Base-by-base conservation (phyloP, 2,797 vertebrate species). In the Trachurus trachurus region DNA sequence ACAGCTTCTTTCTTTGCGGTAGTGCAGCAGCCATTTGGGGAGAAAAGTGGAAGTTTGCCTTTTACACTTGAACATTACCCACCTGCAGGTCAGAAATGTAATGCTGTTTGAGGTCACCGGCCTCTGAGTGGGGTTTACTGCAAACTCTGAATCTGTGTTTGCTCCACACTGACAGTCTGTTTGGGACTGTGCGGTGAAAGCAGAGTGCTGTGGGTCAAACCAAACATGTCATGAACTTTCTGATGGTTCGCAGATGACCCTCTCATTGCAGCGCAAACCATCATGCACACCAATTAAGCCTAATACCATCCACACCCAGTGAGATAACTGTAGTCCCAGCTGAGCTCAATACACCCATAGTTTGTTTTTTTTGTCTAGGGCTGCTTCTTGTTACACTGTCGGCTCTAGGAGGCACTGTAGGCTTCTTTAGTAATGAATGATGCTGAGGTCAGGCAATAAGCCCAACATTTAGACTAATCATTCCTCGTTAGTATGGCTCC, bases 21-120 rank as follows among this genome's bases (percentile, higher is more conserved):
- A 7, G 21, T 12, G 26, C 75, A 83, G 83, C 83, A 87, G 84
- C 86, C 89, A 88, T 87, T 88, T 87, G 78, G 67, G 22, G 22
- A 53, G 16, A 58, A 68, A 79, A 65, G 5, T 22, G 17, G 7
- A 56, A 39, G 34, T 81, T 76, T 66, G 21, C 1, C 22, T 15
- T 53, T 31, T 60, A 56, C 12, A 13, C 16, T 57, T 54, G 22
- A 58, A 60, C 82, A 70, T 52, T 4, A 21, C 21, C 44, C 34
- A 52, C 61, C 1, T 13, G 17, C 42, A n/a, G 0, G 26, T 50
- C 84, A 16, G 71, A 1, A 12, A 37, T 54, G 12, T 9, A 3
- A 50, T 47, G 22, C 19, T 47, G 1, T 5, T 2, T 2, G 10
- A 58, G 56, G 49, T 47, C 79, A 22, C 9, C 0, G 62, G 70